Evolutionary conservation across 2,888 invertebrate species (phyloP).

Genomic region (Acanthoscelides obtectus): DNA sequence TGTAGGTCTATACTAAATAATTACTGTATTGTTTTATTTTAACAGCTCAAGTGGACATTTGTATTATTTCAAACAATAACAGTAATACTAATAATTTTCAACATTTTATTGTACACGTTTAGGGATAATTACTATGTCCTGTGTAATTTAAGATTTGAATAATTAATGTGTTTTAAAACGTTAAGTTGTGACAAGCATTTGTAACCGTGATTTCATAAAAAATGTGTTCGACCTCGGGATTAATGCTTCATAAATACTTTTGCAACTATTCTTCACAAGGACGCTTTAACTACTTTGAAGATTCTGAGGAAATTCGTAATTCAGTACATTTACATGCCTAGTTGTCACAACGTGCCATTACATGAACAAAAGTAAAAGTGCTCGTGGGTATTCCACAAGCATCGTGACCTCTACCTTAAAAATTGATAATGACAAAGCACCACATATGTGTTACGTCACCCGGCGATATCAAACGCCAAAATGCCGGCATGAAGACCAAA

Average conservation of each 20-base stretch:
- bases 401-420: background rate
- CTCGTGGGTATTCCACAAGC: background rate
- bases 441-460: background rate
- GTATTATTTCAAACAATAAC: no score
- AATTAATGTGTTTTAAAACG: background rate
- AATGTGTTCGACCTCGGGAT: background rate
- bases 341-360: background rate
- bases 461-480: background rate
- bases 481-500: background rate
- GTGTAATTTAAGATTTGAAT: no score
- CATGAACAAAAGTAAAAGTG: background rate
- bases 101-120: no score
- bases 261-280: background rate
- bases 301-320: background rate
- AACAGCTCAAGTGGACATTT: no score
- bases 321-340: background rate
- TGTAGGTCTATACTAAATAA: no score
- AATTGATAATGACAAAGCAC: background rate
- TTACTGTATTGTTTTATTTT: no score
- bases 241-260: background rate
- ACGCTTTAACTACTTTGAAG: background rate
- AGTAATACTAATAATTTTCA: no score
- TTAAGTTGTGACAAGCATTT: background rate
- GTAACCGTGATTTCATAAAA: background rate
- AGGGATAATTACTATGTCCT: no score